phyloP scores from a whole-genome alignment of 2,113 vertebrate genomes.

The Ursus arctos region DNA sequence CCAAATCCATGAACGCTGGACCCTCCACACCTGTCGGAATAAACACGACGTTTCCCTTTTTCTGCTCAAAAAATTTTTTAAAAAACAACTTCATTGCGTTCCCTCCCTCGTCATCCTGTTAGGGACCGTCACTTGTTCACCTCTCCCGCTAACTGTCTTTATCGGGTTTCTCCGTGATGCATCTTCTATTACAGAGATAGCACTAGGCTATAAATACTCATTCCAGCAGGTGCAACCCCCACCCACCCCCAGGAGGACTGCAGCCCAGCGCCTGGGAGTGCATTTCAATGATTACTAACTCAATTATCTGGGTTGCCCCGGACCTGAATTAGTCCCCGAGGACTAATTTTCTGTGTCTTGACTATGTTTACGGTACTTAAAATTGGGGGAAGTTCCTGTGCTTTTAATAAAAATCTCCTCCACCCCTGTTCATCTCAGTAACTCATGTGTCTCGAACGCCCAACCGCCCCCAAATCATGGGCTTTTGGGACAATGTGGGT shows the following conservation, averaged over 20 bases:
- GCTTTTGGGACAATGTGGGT: background rate
- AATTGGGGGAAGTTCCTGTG: background rate
- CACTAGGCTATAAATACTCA: background rate
- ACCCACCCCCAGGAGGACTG: background rate
- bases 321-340: slow-evolving; percentile 29
- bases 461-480: background rate
- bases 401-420: slow-evolving; percentile 51
- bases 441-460: background rate
- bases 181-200: background rate
- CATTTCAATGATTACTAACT: slow-evolving; percentile 72
- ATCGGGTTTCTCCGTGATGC: background rate
- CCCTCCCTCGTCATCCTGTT: background rate
- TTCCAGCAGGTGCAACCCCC: background rate
- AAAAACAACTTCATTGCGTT: background rate
- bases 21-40: background rate
- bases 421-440: slow-evolving; percentile 1
- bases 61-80: background rate
- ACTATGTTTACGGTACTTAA: slow-evolving; percentile 14
- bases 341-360: slow-evolving; percentile 56
- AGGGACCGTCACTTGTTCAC: background rate
- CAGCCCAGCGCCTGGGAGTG: background rate
- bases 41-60: background rate
- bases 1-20: fast-evolving
- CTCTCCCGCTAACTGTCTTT: background rate
- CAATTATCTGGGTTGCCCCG: slow-evolving; percentile 64